Percentiles rank a stretch among this genome's conserved stretches.
Conservation (phyloP, 2,797 vertebrate species). For the Cuniculus paca region DNA sequence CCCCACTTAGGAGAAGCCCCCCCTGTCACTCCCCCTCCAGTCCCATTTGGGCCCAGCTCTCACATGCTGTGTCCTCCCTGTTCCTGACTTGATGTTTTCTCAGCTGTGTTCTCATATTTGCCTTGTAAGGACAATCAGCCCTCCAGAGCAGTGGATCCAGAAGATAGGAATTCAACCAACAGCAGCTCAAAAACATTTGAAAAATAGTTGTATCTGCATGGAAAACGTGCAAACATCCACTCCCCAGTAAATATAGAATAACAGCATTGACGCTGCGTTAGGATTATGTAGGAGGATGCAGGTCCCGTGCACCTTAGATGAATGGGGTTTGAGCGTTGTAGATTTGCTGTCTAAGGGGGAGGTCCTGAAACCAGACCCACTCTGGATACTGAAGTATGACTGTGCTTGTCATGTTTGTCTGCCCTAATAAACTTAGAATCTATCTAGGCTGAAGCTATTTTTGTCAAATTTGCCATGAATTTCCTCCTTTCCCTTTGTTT, state of each 20-base stretch:
- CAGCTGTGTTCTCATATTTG: not conserved
- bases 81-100: not conserved
- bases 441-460: not conserved
- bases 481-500: not conserved
- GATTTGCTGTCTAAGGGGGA: not conserved
- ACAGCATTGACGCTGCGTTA: not conserved
- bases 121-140: not conserved
- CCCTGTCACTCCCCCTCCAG: accelerated
- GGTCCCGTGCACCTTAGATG: not conserved
- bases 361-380: not conserved
- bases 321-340: not conserved
- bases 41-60: not conserved
- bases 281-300: not conserved
- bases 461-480: not conserved
- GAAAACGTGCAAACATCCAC: not conserved
- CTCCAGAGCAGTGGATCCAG: not conserved
- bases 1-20: not conserved
- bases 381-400: no score
- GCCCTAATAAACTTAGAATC: not conserved
- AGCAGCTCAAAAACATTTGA: not conserved
- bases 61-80: not conserved
- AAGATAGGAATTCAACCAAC: not conserved
- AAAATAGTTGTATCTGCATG: not conserved
- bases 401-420: not conserved
- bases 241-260: not conserved